A percentile compares a stretch with the other conserved stretches of the same genome.
These are phyloP conservation scores for Balaeniceps rex DNA, from an alignment of 2,113 vertebrate species.

Conservation along the genomic window DNA sequence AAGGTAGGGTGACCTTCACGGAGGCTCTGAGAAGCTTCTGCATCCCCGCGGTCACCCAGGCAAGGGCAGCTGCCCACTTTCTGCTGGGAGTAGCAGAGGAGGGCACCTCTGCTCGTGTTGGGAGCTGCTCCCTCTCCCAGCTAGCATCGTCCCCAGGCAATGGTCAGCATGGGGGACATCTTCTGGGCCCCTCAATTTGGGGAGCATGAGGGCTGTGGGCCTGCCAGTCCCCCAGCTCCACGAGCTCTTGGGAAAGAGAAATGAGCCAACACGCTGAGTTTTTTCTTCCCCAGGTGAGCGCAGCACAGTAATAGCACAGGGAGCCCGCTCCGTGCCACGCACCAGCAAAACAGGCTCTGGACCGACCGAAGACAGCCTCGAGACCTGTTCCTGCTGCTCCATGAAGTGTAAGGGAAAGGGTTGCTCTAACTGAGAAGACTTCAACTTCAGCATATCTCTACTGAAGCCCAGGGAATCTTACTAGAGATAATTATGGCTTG, in stretches of 20 bases:
- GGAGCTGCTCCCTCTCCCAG: neutral
- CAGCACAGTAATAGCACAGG: neutral
- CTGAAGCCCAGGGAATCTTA: neutral
- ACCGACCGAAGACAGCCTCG: accelerated
- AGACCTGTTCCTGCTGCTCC: neutral
- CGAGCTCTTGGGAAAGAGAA: neutral
- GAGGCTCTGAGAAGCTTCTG: neutral
- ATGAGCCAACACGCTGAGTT: accelerated
- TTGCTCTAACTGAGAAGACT: neutral
- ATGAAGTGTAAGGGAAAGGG: neutral
- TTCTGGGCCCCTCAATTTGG: neutral
- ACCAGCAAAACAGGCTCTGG: neutral
- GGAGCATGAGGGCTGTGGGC: neutral
- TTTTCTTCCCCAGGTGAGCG: neutral
- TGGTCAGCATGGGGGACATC: neutral
- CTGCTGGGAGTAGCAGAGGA: neutral
- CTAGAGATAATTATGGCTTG: neutral
- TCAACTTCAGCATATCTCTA: neutral
- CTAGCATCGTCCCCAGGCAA: accelerated
- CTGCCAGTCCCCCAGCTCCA: neutral
- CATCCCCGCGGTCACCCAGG: accelerated
- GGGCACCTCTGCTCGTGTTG: neutral
- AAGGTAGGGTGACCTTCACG: neutral
- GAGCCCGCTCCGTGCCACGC: neutral
- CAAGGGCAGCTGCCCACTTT: neutral